phyloP scores from a whole-genome alignment of 2,113 vertebrate species.

The Corydoras sp. region DNA sequence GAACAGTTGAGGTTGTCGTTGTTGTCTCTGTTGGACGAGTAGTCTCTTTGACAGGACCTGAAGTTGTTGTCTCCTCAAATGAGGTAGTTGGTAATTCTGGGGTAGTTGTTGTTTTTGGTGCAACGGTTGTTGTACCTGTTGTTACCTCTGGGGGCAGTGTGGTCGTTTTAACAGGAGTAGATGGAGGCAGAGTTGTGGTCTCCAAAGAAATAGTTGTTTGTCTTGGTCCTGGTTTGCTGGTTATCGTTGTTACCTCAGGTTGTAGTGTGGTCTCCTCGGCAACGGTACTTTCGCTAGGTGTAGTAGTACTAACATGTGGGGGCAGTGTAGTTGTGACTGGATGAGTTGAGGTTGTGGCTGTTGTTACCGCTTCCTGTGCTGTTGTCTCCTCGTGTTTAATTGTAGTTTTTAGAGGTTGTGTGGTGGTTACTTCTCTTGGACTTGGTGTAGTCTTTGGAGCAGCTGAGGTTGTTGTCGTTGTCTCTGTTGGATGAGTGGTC shows the following conservation, averaged over 20 bases:
- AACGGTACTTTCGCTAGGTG: too few species aligned
- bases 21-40: conserved; percentile 2
- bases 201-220: too few species aligned
- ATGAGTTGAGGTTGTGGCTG: neutral
- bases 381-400: neutral
- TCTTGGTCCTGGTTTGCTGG: too few species aligned
- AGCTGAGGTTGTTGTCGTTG: neutral
- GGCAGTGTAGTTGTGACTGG: neutral
- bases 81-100: conserved; percentile 14
- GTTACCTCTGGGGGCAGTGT: too few species aligned
- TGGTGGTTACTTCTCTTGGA: conserved; percentile 1
- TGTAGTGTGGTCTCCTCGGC: too few species aligned
- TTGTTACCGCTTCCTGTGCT: conserved; percentile 1
- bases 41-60: neutral
- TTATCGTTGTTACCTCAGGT: too few species aligned
- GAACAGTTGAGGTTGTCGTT: neutral
- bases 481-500: neutral
- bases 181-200: neutral
- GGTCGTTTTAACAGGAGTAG: neutral
- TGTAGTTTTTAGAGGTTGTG: neutral
- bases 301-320: neutral
- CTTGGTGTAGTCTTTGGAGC: neutral
- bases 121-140: too few species aligned
- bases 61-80: conserved; percentile 2
- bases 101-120: too few species aligned